Base-by-base conservation (phyloP, 2,113 vertebrate species). In the Petaurus breviceps region DNA sequence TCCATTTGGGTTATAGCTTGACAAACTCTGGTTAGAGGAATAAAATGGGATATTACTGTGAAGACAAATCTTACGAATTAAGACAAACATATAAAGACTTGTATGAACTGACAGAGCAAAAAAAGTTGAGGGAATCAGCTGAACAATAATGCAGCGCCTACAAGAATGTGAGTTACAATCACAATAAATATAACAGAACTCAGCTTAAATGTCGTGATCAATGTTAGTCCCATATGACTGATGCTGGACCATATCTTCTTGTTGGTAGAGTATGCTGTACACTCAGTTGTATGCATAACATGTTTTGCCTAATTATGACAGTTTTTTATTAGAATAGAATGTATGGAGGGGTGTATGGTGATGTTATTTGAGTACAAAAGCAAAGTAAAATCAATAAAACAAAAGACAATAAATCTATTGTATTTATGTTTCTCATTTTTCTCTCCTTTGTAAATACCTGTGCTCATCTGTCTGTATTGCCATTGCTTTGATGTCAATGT, bases 371-470 rank as follows among this genome's bases (percentile, higher is more conserved):
- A 92, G 61, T 31, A 0, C 1, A 53, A 77, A 77, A 77, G 68
- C 37, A 77, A 77, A 77, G 68, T 77, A n/a, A 77, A n/a, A 77
- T 77, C 37, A 19, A n/a, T 77, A 77, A 77, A 77, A 77, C 37
- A 77, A 77, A 77, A 12, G 14, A 19, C n/a, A 77, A 4, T 93
- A 90, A 53, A 25, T 91, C 93, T 90, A 93, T 77, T 93, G 77
- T 95, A 92, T 84, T 95, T 46, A 2, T 90, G 14, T 92, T 93
- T 91, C 10, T 14, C 46, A 50, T 90, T 92, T 90, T 94, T 95
- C 43, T 90, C 95, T 96, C 26, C 90, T 50, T 92, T 94, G 50
- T 92, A 96, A 96, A n/a, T 77, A 77, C 68, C n/a, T 14, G 25
- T 28, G 55, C 23, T 57, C 55, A 61, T n/a, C 68, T 90, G 54